Percentiles rank a stretch among this genome's conserved stretches.
Conservation (phyloP, 2,797 vertebrate species). For the Threskiornis aethiopicus region DNA sequence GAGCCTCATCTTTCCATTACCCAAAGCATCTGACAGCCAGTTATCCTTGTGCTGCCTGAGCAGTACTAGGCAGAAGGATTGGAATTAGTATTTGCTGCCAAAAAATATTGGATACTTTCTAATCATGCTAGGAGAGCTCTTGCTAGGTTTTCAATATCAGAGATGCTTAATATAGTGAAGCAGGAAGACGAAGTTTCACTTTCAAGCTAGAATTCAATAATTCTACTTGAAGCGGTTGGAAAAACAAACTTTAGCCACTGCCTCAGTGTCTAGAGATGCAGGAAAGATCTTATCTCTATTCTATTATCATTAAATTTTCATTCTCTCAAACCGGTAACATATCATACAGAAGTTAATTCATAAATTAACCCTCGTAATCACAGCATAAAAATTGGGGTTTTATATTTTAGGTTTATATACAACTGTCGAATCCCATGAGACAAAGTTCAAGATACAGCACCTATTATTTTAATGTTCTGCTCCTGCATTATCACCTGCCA, state of each 20-base stretch:
- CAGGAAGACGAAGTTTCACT: neutral
- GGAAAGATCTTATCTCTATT: neutral
- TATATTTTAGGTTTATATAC: neutral
- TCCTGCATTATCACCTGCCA: neutral
- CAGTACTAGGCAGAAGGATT: neutral
- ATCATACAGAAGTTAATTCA: neutral
- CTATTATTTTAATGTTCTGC: neutral
- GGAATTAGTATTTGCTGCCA: constrained; percentile 42
- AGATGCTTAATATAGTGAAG: neutral
- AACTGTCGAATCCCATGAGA: neutral
- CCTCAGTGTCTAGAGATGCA: neutral
- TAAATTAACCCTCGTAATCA: neutral
- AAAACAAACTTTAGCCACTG: neutral
- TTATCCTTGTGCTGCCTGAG: constrained; percentile 4
- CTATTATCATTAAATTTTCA: neutral
- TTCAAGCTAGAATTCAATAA: constrained; percentile 38
- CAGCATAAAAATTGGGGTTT: neutral
- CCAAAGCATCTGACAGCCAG: neutral
- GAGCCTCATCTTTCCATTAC: neutral
- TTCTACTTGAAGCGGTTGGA: neutral
- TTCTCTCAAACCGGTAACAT: neutral
- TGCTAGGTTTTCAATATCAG: constrained; percentile 22
- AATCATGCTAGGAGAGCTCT: constrained; percentile 22
- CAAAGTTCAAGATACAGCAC: neutral
- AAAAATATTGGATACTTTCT: constrained; percentile 33